Evolutionary conservation across 2,888 invertebrate genomes (phyloP).

Genomic region (Xestia ashworthii): DNA sequence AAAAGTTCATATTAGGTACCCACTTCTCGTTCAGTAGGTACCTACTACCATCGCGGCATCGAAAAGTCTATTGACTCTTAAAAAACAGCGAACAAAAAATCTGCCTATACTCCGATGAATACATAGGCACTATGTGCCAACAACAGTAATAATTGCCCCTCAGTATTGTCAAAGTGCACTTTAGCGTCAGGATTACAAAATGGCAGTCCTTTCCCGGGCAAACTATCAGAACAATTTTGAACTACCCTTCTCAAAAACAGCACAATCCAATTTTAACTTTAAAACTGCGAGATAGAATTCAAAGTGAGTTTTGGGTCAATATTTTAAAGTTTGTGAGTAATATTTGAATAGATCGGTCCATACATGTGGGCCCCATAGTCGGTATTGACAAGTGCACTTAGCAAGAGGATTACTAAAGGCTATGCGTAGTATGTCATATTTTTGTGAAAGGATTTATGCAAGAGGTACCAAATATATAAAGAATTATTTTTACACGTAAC

Average conservation of each 20-base stretch:
- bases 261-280: constrained; percentile 53
- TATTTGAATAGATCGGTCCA: constrained; percentile 82
- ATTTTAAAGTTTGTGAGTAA: constrained; percentile 54
- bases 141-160: constrained; percentile 73
- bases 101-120: not conserved
- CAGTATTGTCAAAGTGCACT: constrained; percentile 85
- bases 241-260: constrained; percentile 33
- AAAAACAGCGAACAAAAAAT: not conserved
- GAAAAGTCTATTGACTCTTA: not conserved
- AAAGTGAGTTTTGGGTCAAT: constrained; percentile 11
- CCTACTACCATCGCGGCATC: too few species aligned
- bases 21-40: not conserved
- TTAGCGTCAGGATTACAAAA: constrained; percentile 84
- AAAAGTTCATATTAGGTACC: not conserved
- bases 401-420: constrained; percentile 81
- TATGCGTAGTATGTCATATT: constrained; percentile 70
- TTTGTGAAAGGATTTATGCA: constrained; percentile 71
- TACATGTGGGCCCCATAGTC: constrained; percentile 70
- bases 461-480: too few species aligned
- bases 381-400: constrained; percentile 88
- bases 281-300: constrained; percentile 34
- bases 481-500: not conserved
- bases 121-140: constrained; percentile 33
- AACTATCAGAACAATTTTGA: constrained; percentile 75
- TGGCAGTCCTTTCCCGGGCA: constrained; percentile 77